Evolutionary conservation across 2,797 vertebrate genomes (phyloP), one percentile per base, ranked within the genome.

Genomic region (Pristis pectinata): DNA sequence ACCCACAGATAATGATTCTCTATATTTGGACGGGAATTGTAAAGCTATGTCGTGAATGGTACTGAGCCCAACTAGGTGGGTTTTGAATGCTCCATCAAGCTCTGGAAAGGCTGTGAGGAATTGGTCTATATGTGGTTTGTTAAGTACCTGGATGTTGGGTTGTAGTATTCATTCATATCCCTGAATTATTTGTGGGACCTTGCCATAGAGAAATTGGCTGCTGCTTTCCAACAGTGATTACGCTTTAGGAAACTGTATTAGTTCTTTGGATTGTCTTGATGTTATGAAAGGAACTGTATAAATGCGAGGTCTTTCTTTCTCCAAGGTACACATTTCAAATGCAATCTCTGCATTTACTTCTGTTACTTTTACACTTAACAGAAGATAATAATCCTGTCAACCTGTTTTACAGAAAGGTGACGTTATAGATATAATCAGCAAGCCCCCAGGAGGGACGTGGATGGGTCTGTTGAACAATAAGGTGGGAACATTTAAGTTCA

Each of bases 391-490:
- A 59, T 59, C 13, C 22, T 53, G 11, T 59, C 27, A n/a, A 74
- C 70, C 44, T 76, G 95, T n/a, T 94, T 80, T 95, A 2, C 96
- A 99, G 99, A 98, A 98, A 93, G 99, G 99, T 3, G 99, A 99
- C 34, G 97, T 99, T 96, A 99, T 99, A 8, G 99, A 99, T 95
- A 99, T 99, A 95, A 99, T 99, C 97, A 99, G 99, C 96, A 99
- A 99, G 95, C 99, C 99, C 0, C 99, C 99, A 53, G 99, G 99
- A 98, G 99, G 99, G 22, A 99, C 99, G 0, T 99, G 99, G 99
- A 99, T 99, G 99, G 99, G 99, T 37, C 97, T 99, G 93, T 95
- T 99, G 95, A 99, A 99, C 97, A 99, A 99, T 97, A 99, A 99
- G 96, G 99, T 99, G 34, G 99, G 99, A 95, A 99, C 99, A 0